Percentiles rank a stretch among this genome's conserved stretches.
phyloP scores from a whole-genome alignment of 2,797 vertebrate genomes.

The Tragopan temminckii region DNA sequence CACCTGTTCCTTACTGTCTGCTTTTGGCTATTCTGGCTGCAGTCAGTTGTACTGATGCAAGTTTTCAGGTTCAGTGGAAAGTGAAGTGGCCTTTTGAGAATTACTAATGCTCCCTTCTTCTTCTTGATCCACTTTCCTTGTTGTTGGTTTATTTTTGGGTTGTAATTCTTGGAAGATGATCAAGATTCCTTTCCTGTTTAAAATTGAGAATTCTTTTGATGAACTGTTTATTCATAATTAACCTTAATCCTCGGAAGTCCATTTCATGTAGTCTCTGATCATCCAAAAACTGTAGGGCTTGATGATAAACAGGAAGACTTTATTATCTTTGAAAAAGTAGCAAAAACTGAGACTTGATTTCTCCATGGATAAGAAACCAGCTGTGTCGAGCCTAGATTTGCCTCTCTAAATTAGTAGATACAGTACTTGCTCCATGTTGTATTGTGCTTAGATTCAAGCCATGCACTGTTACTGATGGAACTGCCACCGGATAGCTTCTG shows the following conservation, averaged over 20 bases:
- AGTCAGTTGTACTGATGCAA: not conserved
- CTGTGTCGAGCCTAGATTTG: not conserved
- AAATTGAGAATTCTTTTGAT: not conserved
- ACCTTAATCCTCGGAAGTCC: not conserved
- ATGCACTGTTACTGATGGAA: not conserved
- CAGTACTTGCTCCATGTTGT: not conserved
- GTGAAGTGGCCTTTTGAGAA: not conserved
- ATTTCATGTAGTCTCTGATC: not conserved
- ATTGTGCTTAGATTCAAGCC: not conserved
- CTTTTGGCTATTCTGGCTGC: not conserved
- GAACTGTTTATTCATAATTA: not conserved
- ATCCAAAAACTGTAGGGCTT: not conserved
- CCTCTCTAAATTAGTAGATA: not conserved
- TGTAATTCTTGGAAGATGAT: not conserved
- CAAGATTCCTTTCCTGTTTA: not conserved
- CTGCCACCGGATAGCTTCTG: not conserved
- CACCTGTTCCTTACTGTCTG: not conserved
- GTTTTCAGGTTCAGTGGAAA: not conserved
- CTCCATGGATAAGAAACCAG: not conserved
- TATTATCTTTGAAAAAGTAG: not conserved
- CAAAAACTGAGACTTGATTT: not conserved
- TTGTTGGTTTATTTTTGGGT: not conserved
- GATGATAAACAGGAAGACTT: not conserved
- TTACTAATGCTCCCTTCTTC: not conserved
- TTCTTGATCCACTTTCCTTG: not conserved